Evolutionary conservation across 2,888 invertebrate species (phyloP).

Genomic region (Adelognathus sp.): DNA sequence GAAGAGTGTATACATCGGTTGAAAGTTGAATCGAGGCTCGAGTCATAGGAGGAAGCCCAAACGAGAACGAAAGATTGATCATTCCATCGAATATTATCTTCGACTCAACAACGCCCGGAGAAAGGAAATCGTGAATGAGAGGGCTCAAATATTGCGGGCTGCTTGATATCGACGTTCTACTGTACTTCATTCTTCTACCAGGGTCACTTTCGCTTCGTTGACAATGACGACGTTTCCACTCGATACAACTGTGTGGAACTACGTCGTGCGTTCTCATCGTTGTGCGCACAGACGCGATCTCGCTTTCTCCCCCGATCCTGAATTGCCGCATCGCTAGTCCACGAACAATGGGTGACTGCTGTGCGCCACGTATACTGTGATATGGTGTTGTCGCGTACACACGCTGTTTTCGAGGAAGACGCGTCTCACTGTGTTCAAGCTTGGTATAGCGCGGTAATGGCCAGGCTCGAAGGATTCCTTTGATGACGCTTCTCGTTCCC

Average conservation of each 20-base stretch:
- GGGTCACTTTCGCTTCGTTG: constrained; percentile 57
- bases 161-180: background rate
- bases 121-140: constrained; percentile 50
- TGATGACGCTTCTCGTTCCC: constrained; percentile 39
- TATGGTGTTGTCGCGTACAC: constrained; percentile 7
- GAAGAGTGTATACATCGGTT: constrained; percentile 1
- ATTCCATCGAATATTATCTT: constrained; percentile 46
- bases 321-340: constrained; percentile 65
- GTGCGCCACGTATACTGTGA: constrained; percentile 53
- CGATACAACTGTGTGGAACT: constrained; percentile 51
- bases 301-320: constrained; percentile 34
- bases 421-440: constrained; percentile 16
- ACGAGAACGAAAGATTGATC: constrained; percentile 55
- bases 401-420: constrained; percentile 7
- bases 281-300: background rate
- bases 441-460: constrained; percentile 42
- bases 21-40: background rate
- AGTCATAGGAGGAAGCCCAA: constrained; percentile 2
- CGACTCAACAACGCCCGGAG: constrained; percentile 23
- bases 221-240: constrained; percentile 64
- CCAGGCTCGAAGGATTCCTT: constrained; percentile 44
- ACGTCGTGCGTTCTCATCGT: background rate
- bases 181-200: constrained; percentile 43
- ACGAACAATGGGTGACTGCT: constrained; percentile 63
- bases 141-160: constrained; percentile 49